Base-by-base conservation (phyloP, 2,888 invertebrate genomes). In the Scrobipalpa atriplicella region DNA sequence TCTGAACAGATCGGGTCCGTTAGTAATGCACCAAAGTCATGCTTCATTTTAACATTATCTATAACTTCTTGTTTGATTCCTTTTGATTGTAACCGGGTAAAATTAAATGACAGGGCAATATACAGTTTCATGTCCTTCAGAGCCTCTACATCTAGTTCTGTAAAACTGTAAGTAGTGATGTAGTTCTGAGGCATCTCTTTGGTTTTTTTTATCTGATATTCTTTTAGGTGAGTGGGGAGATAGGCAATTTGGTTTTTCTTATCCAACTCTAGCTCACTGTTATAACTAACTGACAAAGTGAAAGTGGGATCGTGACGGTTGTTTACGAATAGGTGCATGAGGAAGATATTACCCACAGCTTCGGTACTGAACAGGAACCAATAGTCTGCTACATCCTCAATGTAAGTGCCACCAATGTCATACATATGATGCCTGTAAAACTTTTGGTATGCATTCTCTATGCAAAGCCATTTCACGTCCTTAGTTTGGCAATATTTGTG, bases 351-450 rank as follows among this genome's bases (percentile, higher is more conserved):
- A 16, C 80, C 78, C 0, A 86, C 77, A 72, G 80, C 81, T 70
- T 90, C 90, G 0, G 84, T 84, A 74, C 82, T 85, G 70, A 69
- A 88, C 9, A 83, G 76, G 66, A 92, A 90, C 86, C 89, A 88
- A 68, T 79, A 87, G 68, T 91, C 89, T 0, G 84, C 78, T 0
- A 84, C 75, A 56, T 88, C 83, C 29, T 83, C 75, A 38, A 82
- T 79, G 67, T 87, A 87, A 0, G 92, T 88, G 36, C 90, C 89
- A 11, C 92, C 92, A 21, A 92, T 81, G 62, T 91, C 89, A 67
- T 90, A 91, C 18, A 84, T 79, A 69, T 87, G 85, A 0, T 87
- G 85, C 6, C 90, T 76, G 66, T 87, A 77, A 3, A 90, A 78
- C 72, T 91, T 92, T 47, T 84, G 77, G 68, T 87, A 89, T 11